These are phyloP conservation scores for Rhizoglyphus robini DNA, from an alignment of 1,140 invertebrate genomes.

Conservation along the genomic window DNA sequence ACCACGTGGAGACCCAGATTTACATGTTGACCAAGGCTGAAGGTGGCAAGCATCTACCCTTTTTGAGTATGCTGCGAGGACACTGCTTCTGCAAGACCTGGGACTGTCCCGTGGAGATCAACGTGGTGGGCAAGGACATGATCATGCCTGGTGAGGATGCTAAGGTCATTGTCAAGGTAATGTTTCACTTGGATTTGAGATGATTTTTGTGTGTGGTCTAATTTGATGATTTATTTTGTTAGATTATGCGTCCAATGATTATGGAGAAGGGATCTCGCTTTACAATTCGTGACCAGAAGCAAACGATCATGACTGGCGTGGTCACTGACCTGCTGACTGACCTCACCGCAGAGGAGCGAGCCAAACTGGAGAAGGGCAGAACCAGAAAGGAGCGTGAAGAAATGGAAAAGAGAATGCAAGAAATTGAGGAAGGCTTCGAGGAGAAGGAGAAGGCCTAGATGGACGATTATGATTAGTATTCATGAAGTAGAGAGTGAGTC, in stretches of 20 bases:
- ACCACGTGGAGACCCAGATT: slow-evolving; percentile 16
- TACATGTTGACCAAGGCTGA: slow-evolving; percentile 20
- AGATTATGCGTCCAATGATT: slow-evolving; percentile 50
- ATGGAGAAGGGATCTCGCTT: slow-evolving; percentile 16
- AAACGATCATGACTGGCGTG: slow-evolving; percentile 54
- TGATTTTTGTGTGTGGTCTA: slow-evolving; percentile 36
- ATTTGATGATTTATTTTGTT: slow-evolving; percentile 4
- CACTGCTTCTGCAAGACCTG: slow-evolving; percentile 38
- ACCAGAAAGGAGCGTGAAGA: slow-evolving; percentile 26
- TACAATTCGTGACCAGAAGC: slow-evolving; percentile 12
- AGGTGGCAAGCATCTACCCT: slow-evolving; percentile 12
- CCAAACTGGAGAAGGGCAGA: slow-evolving; percentile 47
- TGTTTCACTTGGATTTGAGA: slow-evolving; percentile 69
- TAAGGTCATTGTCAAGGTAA: slow-evolving; percentile 36
- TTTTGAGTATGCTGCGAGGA: not conserved
- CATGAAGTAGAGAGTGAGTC: no score
- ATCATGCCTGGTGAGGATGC: slow-evolving; percentile 20
- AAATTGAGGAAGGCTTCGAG: slow-evolving; percentile 17
- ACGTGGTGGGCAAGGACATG: slow-evolving; percentile 47
- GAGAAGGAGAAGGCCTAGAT: slow-evolving; percentile 14
- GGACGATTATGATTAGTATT: no score
- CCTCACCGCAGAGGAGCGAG: slow-evolving; percentile 51
- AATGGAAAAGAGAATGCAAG: slow-evolving; percentile 12
- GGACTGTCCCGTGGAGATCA: not conserved
- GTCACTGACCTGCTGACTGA: slow-evolving; percentile 57